Evolutionary conservation across 2,797 vertebrate genomes (phyloP), one percentile per base, ranked within the genome.

Genomic region (Nasua narica): DNA sequence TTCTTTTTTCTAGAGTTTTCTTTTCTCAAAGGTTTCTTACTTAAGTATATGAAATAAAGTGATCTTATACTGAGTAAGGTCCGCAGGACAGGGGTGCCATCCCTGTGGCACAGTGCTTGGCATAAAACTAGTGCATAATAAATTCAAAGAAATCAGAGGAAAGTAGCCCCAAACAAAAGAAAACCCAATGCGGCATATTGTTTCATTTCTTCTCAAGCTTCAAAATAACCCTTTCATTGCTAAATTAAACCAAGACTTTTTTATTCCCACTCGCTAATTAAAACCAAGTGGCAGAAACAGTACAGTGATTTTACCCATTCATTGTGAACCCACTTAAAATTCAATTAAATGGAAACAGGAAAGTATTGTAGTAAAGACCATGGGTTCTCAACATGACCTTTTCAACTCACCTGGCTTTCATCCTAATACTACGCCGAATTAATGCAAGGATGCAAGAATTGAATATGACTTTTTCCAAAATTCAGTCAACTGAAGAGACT

Each of bases 321-420:
- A 90, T 94, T 97, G 81, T 60, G 87, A 97, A 76, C 35, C n/a
- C 87, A 95, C 94, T 98, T 98, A 97, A 97, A 91, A 96, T 96
- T 96, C 86, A 97, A 93, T 95, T 94, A 96, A 97, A 96, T 82
- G 32, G 93, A 93, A 96, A 96, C 69, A 97, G 86, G 84, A 93
- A 95, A 96, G 90, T 32, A 72, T 32, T 89, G 74, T 89, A 83
- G n/a, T 70, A 91, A 46, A 97, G 79, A 92, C 90, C 79, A 87
- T 74, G 89, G 69, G 32, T 95, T 94, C 46, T 79, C 67, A 79
- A 1, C 0, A 3, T 88, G 83, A 92, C 72, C 91, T 94, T 96
- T 93, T 93, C 95, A 89, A 92, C 82, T 95, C 94, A 95, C 92
- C 82, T 96, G 94, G 62, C 58, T 96, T 96, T 97, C 58, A 96